Conservation (phyloP, 2,888 invertebrate genomes). For the Dynastes hyllus region DNA sequence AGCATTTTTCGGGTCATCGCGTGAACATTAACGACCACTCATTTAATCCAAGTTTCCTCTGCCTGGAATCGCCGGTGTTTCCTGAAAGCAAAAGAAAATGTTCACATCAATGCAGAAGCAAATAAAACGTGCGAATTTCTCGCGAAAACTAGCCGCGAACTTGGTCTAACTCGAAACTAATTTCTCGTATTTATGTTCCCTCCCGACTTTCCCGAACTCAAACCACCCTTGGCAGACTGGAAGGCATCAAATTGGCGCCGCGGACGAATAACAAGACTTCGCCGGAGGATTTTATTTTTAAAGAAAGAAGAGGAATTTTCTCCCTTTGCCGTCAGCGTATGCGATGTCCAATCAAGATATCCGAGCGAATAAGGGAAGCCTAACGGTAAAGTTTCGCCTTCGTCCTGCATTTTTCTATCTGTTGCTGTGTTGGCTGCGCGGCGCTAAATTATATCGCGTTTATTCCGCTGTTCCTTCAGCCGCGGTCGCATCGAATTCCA, state of each 20-base stretch:
- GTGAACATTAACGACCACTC: neutral
- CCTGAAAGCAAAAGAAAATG: constrained; percentile 25
- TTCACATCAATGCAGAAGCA: constrained; percentile 1
- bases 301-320: constrained; percentile 7
- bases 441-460: constrained; percentile 35
- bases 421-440: constrained; percentile 7
- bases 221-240: neutral
- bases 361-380: neutral
- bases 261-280: constrained; percentile 35
- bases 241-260: neutral
- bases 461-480: neutral
- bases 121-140: neutral
- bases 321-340: neutral
- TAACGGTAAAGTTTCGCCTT: constrained; percentile 27
- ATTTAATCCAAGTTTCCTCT: constrained; percentile 11
- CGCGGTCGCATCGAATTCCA: neutral
- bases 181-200: constrained; percentile 18
- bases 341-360: constrained; percentile 35
- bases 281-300: constrained; percentile 14
- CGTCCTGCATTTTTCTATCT: constrained; percentile 32
- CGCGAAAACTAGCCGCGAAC: constrained; percentile 7
- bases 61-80: neutral
- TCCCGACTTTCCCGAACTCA: too few relatives aligned
- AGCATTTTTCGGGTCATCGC: constrained; percentile 14
- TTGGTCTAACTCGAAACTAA: constrained; percentile 6